Percentiles rank a stretch among this genome's conserved stretches.
These are phyloP conservation scores for Clanis bilineata DNA, from an alignment of 2,888 invertebrate genomes.

Conservation along the genomic window DNA sequence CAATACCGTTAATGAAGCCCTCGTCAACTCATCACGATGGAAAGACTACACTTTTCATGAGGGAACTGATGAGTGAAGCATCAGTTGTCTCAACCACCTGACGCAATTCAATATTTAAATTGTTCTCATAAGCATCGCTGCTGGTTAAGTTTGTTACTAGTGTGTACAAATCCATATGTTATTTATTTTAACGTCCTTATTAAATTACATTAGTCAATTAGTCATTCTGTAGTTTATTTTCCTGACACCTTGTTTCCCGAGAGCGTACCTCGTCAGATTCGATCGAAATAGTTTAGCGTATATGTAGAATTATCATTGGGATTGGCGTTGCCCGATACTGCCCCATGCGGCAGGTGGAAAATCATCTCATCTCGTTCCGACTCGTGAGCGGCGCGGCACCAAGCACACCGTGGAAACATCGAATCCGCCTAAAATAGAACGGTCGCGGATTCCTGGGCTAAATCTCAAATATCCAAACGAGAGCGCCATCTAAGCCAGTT, in stretches of 20 bases:
- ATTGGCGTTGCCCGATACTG: slow-evolving; percentile 56
- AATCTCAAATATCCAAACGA: slow-evolving; percentile 84
- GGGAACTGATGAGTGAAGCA: slow-evolving; percentile 39
- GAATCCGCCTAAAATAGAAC: slow-evolving; percentile 78
- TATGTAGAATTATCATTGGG: slow-evolving; percentile 76
- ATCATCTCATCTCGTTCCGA: slow-evolving; percentile 58
- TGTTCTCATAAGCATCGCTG: not conserved
- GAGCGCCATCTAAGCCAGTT: slow-evolving; percentile 89
- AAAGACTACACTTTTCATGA: slow-evolving; percentile 60
- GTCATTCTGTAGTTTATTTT: slow-evolving; percentile 10
- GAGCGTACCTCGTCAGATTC: slow-evolving; percentile 54
- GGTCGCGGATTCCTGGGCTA: slow-evolving; percentile 82
- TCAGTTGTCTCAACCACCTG: slow-evolving; percentile 19
- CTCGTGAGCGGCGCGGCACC: slow-evolving; percentile 40
- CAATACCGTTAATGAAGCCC: slow-evolving; percentile 67
- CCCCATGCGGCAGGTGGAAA: slow-evolving; percentile 45
- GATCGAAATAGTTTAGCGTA: slow-evolving; percentile 80
- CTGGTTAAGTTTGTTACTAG: not conserved
- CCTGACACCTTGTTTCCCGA: slow-evolving; percentile 51
- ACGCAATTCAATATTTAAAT: not conserved
- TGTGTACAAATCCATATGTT: slow-evolving; percentile 25
- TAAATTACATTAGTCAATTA: slow-evolving; percentile 3
- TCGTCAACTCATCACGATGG: slow-evolving; percentile 64
- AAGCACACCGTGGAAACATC: slow-evolving; percentile 60
- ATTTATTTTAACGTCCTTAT: slow-evolving; percentile 10